Percentiles rank a stretch among this genome's conserved stretches.
phyloP scores from a whole-genome alignment of 2,888 invertebrate species.

The Idaea biselata region DNA sequence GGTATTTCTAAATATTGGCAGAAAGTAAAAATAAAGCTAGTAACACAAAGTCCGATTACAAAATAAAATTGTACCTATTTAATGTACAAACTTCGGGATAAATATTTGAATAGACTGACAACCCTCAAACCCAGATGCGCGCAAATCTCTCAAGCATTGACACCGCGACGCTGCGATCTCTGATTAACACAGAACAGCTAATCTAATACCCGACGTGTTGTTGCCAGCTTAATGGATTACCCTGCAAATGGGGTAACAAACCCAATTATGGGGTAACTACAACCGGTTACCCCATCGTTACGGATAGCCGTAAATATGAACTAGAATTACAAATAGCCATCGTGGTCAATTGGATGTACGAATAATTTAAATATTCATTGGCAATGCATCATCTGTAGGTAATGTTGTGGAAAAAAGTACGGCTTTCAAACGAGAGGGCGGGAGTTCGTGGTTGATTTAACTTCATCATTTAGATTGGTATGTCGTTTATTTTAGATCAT shows the following conservation, averaged over 20 bases:
- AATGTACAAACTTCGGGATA: neutral
- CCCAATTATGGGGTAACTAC: constrained; percentile 48
- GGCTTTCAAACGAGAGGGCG: neutral
- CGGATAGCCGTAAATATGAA: constrained; percentile 3
- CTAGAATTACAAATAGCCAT: constrained; percentile 15
- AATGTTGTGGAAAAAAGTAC: neutral
- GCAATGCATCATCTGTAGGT: neutral
- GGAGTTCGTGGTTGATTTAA: neutral
- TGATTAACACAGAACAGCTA: constrained; percentile 52
- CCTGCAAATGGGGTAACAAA: constrained; percentile 51
- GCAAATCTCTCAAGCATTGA: constrained; percentile 48
- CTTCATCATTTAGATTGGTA: neutral
- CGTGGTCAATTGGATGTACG: neutral
- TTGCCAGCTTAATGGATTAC: constrained; percentile 58
- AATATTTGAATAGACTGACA: neutral
- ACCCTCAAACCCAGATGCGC: constrained; percentile 20
- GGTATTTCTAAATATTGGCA: too few species aligned
- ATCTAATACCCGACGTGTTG: constrained; percentile 47
- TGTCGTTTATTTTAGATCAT: neutral
- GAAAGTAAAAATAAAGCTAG: too few species aligned
- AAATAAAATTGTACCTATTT: too few species aligned
- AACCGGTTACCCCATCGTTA: constrained; percentile 28
- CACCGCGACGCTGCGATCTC: constrained; percentile 45
- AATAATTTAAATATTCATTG: constrained; percentile 2
- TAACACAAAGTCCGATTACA: too few species aligned